Evolutionary conservation across 2,113 vertebrate species (phyloP), one percentile per base, ranked within the genome.

Genomic region (Grus americana): DNA sequence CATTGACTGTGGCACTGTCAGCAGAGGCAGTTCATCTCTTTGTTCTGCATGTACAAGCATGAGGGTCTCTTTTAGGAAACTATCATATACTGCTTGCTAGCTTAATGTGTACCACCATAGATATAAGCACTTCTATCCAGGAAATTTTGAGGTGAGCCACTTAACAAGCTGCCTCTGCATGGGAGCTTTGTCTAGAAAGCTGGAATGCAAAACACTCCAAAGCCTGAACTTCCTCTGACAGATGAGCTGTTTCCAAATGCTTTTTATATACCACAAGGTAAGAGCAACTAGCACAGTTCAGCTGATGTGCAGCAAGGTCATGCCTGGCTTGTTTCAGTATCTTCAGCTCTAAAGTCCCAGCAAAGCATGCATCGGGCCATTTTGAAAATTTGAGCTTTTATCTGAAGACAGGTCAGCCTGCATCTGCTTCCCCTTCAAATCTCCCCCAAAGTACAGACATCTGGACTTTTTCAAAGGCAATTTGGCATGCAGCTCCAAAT

Each of bases 371-470:
- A 34, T 1, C 1, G 4, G 58, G n/a, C 59, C 47, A 36, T 54
- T 92, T 38, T 59, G 71, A 90, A 91, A 90, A 82, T 82, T 2
- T 42, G 27, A 34, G 22, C n/a, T 82, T 76, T 92, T 87, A 55
- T 96, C 67, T 96, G 63, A 90, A 92, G 85, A 73, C 66, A 81
- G 91, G 84, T 89, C 87, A 90, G 50, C 32, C 36, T 79, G 46
- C 90, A 93, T 94, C 81, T 94, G 85, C 54, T 94, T 92, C 78
- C 27, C 58, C 87, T 96, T 92, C 91, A 94, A 72, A 79, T 71
- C 46, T 79, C 47, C 46, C n/a, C n/a, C 75, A 5, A 79, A 92
- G 71, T 76, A 83, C 66, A 85, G 59, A 76, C 81, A 95, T 75
- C 89, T 73, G 80, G 78, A 80, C 32, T 91, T 90, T 89, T 91